A percentile compares a stretch with the other conserved stretches of the same genome.
Evolutionary conservation across 92 coral and sea anemone genomes (phyloP).

Genomic region (Umimayanthus kanabou): DNA sequence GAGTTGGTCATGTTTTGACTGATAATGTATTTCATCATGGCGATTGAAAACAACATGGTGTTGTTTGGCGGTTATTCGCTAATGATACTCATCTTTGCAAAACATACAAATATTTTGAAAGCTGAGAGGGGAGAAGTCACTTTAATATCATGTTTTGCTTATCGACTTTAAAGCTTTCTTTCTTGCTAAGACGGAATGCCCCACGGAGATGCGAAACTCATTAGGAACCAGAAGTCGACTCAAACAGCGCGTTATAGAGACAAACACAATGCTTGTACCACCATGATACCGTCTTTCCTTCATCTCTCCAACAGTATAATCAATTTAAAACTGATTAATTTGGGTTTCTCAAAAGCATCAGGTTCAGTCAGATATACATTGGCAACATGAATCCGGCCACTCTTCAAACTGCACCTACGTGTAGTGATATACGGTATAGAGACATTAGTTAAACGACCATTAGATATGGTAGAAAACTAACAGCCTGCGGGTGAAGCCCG

Average conservation of each 20-base stretch:
- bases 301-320: neutral
- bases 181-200: neutral
- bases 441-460: no score
- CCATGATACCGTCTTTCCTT: neutral
- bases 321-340: neutral
- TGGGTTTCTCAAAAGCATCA: neutral
- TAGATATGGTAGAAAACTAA: no score
- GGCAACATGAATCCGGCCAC: no score
- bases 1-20: neutral
- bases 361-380: neutral
- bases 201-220: slow-evolving; percentile 6
- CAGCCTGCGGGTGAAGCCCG: no score
- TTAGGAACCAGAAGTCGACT: slow-evolving; percentile 2
- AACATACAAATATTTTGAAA: slow-evolving; percentile 11
- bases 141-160: neutral
- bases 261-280: neutral
- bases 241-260: slow-evolving; percentile 4
- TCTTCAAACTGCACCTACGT: no score
- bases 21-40: neutral
- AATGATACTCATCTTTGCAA: neutral
- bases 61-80: neutral
- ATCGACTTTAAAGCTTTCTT: neutral
- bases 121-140: slow-evolving; percentile 5
- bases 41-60: neutral
- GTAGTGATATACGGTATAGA: no score